These are phyloP conservation scores for Gymnocheta viridis DNA, from an alignment of 2,888 invertebrate species.

Conservation along the genomic window DNA sequence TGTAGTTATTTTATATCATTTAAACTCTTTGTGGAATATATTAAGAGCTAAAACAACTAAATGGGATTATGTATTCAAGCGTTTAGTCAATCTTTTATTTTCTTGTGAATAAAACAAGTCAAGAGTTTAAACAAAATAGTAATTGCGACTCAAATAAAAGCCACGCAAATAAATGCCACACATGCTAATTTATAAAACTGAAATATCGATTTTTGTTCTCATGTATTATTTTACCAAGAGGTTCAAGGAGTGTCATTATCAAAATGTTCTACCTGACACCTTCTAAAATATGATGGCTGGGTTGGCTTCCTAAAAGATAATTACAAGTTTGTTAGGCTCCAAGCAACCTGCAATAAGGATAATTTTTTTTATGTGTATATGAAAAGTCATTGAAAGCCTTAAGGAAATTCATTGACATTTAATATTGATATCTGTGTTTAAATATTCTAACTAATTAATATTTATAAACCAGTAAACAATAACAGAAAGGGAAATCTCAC, in stretches of 20 bases:
- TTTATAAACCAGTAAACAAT: no score
- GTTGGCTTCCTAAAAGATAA: not conserved
- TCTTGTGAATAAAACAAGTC: not conserved
- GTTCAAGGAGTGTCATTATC: conserved; percentile 56
- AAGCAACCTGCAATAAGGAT: no score
- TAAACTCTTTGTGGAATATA: not conserved
- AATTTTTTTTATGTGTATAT: no score
- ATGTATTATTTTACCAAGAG: not conserved
- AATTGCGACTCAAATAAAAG: not conserved
- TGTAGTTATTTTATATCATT: not conserved
- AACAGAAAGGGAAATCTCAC: no score
- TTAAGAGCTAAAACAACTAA: not conserved
- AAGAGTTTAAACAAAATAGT: not conserved
- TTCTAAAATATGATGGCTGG: no score
- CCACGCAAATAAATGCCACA: not conserved
- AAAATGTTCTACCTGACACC: not conserved
- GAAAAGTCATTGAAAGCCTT: no score
- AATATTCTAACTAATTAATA: no score
- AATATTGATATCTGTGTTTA: no score
- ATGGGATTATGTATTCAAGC: no score
- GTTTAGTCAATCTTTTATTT: not conserved
- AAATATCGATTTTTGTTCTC: conserved; percentile 29
- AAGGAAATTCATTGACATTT: no score
- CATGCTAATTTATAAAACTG: not conserved
- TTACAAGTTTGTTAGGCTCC: not conserved